Conservation (phyloP, 2,113 vertebrate genomes). For the Syngnathoides biaculeatus region DNA sequence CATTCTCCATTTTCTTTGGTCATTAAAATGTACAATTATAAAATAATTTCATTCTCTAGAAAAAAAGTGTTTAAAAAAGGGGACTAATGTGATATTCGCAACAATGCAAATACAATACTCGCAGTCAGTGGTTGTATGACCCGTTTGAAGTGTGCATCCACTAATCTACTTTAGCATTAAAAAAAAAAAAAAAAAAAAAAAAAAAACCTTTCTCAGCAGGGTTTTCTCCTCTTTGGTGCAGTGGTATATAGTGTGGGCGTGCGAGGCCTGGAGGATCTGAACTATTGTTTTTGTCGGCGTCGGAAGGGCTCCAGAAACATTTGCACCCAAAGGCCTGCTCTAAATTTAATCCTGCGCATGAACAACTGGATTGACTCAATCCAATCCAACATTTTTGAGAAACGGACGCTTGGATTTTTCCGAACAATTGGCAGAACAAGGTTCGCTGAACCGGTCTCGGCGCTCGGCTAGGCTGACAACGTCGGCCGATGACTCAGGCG, state of each 20-base stretch:
- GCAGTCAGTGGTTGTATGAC: constrained; percentile 52
- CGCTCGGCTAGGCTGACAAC: background rate
- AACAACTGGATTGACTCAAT: constrained; percentile 33
- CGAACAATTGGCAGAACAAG: constrained; percentile 7
- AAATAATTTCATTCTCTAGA: too few species aligned
- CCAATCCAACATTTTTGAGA: constrained; percentile 30
- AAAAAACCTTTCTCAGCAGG: constrained; percentile 54
- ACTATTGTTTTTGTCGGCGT: constrained; percentile 64
- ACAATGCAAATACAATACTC: constrained; percentile 66
- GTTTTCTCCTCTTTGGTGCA: constrained; percentile 56
- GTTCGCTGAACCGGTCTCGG: constrained; percentile 3
- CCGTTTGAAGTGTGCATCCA: constrained; percentile 63
- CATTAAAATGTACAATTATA: too few species aligned
- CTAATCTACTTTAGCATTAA: constrained; percentile 54
- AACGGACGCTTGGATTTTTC: constrained; percentile 21
- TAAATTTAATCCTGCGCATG: constrained; percentile 33
- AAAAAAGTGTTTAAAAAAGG: constrained; percentile 36
- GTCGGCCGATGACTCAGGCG: background rate
- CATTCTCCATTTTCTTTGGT: too few species aligned
- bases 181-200: constrained; percentile 33
- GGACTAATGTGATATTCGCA: constrained; percentile 51
- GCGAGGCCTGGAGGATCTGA: constrained; percentile 59
- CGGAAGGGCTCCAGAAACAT: constrained; percentile 49
- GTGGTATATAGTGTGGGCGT: constrained; percentile 59
- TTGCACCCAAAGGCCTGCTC: constrained; percentile 24